phyloP scores from a whole-genome alignment of 2,113 vertebrate species.

The Caloenas nicobarica region DNA sequence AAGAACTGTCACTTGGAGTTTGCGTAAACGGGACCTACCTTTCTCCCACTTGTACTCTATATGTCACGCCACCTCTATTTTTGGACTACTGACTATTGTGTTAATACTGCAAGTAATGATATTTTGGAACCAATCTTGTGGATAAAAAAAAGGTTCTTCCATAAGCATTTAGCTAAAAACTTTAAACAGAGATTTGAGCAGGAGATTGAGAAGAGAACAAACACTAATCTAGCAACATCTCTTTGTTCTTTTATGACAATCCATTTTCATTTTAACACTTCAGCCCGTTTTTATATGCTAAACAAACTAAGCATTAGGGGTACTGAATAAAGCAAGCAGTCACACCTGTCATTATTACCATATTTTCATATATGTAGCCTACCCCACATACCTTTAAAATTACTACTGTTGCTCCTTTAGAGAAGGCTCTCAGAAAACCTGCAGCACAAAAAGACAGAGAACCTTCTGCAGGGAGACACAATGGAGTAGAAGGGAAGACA shows the following conservation, averaged over 20 bases:
- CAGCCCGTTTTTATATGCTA: neutral
- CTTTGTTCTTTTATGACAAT: constrained; percentile 19
- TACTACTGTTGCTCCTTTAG: neutral
- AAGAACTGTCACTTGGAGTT: neutral
- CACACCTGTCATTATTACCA: neutral
- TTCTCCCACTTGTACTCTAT: neutral
- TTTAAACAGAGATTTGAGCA: neutral
- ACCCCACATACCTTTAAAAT: neutral
- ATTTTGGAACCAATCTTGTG: neutral
- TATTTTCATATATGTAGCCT: neutral
- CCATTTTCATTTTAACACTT: neutral
- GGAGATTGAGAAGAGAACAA: neutral
- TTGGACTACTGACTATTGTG: neutral
- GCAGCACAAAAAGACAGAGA: neutral
- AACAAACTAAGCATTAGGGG: neutral
- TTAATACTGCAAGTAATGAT: neutral
- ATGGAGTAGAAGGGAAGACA: neutral
- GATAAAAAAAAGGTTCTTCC: neutral
- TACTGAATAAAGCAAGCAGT: neutral
- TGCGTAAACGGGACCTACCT: neutral
- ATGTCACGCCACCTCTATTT: neutral
- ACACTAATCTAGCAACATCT: neutral
- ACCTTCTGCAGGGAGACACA: neutral
- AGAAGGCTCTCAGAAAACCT: neutral
- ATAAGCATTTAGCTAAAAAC: neutral